These are phyloP conservation scores for Piaya cayana DNA, from an alignment of 2,113 vertebrate species.

Conservation along the genomic window DNA sequence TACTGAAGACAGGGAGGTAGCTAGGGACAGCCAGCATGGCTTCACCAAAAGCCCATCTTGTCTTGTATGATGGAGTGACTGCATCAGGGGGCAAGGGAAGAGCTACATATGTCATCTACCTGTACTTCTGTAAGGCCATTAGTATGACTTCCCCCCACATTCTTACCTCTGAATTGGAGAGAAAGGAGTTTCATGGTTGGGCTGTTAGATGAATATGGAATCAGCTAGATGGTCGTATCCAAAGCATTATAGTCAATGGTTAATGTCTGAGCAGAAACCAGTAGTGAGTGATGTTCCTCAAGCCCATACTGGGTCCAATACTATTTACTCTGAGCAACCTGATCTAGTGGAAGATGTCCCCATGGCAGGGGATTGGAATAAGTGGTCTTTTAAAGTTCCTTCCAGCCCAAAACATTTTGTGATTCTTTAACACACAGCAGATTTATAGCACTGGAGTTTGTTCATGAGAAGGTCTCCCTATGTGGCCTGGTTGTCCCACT, in stretches of 20 bases:
- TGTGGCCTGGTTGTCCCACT: background rate
- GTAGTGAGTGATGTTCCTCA: accelerated
- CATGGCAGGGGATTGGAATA: background rate
- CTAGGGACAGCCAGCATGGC: background rate
- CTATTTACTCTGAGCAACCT: background rate
- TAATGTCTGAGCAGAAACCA: background rate
- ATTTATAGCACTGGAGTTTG: background rate
- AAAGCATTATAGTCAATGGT: background rate
- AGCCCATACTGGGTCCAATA: accelerated
- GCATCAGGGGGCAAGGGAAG: background rate
- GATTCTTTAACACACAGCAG: background rate
- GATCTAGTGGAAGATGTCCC: background rate
- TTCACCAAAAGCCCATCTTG: background rate
- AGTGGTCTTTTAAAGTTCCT: background rate
- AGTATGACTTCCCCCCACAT: accelerated
- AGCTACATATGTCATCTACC: background rate
- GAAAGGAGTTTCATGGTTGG: background rate
- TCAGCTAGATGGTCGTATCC: background rate
- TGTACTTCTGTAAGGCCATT: background rate
- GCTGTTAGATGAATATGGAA: background rate
- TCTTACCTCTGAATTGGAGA: background rate
- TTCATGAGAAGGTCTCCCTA: background rate
- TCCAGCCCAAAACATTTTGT: background rate
- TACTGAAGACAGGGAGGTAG: background rate
- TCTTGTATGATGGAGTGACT: background rate